phyloP scores from a whole-genome alignment of 2,888 invertebrate species.

The Drosophila colorata region DNA sequence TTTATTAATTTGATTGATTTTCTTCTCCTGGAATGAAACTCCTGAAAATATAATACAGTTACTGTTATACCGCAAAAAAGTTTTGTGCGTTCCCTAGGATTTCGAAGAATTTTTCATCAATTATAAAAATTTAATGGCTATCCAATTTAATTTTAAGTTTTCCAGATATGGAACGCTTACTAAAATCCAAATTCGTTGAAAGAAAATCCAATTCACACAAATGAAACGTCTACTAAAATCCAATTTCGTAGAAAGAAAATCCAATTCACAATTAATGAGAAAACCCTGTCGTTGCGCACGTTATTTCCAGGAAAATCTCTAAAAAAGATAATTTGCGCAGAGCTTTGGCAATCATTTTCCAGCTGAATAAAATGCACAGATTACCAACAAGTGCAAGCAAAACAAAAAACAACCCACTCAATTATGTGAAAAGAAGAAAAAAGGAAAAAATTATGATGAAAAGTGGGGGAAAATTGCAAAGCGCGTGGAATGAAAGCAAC shows the following conservation, averaged over 20 bases:
- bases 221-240: no score
- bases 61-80: no score
- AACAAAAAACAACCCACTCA: conserved; percentile 13
- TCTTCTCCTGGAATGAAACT: no score
- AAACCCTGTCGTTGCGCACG: background rate
- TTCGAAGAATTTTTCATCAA: background rate
- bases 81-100: no score
- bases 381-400: conserved; percentile 46
- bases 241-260: background rate
- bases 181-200: background rate
- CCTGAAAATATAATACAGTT: no score
- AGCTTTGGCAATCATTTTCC: conserved; percentile 32
- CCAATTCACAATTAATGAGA: background rate
- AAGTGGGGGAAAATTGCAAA: conserved; percentile 24
- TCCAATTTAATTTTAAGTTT: background rate
- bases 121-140: background rate
- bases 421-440: conserved; percentile 9
- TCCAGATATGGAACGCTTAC: background rate
- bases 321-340: conserved; percentile 21
- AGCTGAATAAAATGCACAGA: conserved; percentile 37
- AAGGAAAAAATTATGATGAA: conserved; percentile 15
- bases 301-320: conserved; percentile 7
- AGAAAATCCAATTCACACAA: background rate
- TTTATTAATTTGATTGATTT: no score
- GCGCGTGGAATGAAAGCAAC: conserved; percentile 31